Evolutionary conservation across 2,888 invertebrate genomes (phyloP).

Genomic region (Branchipolynoe longqiensis): DNA sequence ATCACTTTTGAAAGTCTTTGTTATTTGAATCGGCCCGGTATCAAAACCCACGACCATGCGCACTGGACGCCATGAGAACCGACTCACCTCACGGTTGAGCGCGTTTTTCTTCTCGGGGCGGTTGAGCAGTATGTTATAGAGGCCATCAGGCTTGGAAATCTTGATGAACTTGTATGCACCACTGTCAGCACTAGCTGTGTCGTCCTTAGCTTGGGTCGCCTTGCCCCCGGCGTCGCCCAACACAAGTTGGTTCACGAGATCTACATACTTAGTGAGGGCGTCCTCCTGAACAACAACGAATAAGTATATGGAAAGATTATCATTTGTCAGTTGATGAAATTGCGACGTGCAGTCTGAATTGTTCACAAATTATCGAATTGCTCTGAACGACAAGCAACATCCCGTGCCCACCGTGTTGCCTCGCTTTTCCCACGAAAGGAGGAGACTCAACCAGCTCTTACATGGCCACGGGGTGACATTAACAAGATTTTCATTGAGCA

Average conservation of each 20-base stretch:
- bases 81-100: constrained; percentile 83
- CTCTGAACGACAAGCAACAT: no score
- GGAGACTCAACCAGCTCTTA: no score
- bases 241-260: constrained; percentile 81
- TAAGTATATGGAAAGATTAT: no score
- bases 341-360: no score
- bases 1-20: not conserved
- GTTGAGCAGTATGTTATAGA: constrained; percentile 84
- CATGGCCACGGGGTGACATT: no score
- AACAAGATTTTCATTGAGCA: no score
- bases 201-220: not conserved
- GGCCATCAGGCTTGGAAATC: constrained; percentile 70
- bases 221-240: constrained; percentile 62
- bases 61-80: not conserved
- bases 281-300: no score
- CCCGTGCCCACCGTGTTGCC: no score
- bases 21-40: not conserved
- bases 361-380: no score
- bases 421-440: no score
- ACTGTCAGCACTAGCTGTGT: not conserved
- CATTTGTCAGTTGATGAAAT: no score
- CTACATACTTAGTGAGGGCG: constrained; percentile 79
- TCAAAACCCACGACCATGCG: not conserved
- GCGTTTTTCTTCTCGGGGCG: constrained; percentile 92
- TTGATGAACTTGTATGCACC: constrained; percentile 67